Conservation (phyloP, 2,113 vertebrate species). For the Brachyhypopomus gauderio region DNA sequence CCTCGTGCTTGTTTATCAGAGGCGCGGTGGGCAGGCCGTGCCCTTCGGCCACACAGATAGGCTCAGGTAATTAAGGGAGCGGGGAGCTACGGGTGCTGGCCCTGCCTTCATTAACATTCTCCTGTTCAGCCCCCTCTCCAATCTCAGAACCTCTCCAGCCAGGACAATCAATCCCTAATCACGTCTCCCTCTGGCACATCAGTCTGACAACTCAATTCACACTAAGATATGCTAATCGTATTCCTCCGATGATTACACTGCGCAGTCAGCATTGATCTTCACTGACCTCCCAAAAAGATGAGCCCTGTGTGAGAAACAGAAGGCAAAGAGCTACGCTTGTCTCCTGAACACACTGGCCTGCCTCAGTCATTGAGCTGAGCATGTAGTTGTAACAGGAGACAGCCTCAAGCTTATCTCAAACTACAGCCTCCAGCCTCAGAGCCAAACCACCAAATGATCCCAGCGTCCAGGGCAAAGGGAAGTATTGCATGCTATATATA, state of each 20-base stretch:
- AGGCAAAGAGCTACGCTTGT: constrained; percentile 37
- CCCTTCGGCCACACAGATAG: constrained; percentile 50
- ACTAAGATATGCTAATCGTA: constrained; percentile 78
- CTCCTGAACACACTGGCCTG: constrained; percentile 16
- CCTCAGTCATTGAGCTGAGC: constrained; percentile 36
- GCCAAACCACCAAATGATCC: not conserved
- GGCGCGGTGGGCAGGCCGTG: constrained; percentile 5
- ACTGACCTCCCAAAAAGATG: constrained; percentile 71
- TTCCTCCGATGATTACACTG: constrained; percentile 74
- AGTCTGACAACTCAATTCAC: constrained; percentile 72
- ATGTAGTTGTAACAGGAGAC: constrained; percentile 22
- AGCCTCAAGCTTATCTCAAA: constrained; percentile 13
- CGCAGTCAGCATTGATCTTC: constrained; percentile 77
- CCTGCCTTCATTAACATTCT: constrained; percentile 59
- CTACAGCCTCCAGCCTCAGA: not conserved
- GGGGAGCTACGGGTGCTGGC: constrained; percentile 23
- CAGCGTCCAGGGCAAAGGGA: too few relatives aligned
- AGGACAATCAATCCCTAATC: constrained; percentile 74
- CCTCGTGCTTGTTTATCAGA: constrained; percentile 43
- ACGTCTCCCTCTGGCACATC: constrained; percentile 58
- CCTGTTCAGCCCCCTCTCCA: constrained; percentile 43
- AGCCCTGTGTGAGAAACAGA: constrained; percentile 63
- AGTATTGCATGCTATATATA: too few relatives aligned
- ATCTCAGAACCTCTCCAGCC: constrained; percentile 63
- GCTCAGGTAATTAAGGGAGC: constrained; percentile 55